Evolutionary conservation across 53 echinoderm and acorn worm genomes (phyloP).

Genomic region (Paracentrotus lividus): DNA sequence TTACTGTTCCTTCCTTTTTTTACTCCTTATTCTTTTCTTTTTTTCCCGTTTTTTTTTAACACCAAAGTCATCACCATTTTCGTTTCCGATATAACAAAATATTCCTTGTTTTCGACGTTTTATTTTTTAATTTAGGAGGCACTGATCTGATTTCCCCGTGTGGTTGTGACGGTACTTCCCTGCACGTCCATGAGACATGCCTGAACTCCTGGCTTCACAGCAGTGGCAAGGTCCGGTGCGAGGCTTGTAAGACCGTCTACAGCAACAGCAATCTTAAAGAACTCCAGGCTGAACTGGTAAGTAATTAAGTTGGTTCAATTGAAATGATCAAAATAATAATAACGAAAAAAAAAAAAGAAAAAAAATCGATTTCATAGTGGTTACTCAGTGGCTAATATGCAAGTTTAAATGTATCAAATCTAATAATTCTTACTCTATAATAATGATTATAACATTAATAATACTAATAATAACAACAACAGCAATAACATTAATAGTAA

Average conservation of each 20-base stretch:
- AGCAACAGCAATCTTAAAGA: conserved; percentile 12
- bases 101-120: no score
- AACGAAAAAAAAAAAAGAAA: background rate
- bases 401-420: no score
- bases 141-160: conserved; percentile 49
- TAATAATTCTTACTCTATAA: no score
- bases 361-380: background rate
- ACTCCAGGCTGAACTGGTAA: background rate
- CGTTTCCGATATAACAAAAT: background rate
- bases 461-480: no score
- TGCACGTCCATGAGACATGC: conserved; percentile 63
- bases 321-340: background rate
- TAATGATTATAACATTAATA: no score
- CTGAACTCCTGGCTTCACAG: conserved; percentile 36
- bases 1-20: no score
- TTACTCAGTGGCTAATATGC: no score
- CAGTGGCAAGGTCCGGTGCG: conserved; percentile 46
- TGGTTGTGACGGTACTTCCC: conserved; percentile 2
- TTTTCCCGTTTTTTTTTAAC: background rate
- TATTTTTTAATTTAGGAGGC: no score
- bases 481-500: no score
- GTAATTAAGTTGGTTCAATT: no score
- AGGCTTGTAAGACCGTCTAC: conserved; percentile 49
- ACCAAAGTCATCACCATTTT: background rate
- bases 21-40: no score